phyloP scores from a whole-genome alignment of 2,113 vertebrate genomes.

The Diphyllodes magnificus region DNA sequence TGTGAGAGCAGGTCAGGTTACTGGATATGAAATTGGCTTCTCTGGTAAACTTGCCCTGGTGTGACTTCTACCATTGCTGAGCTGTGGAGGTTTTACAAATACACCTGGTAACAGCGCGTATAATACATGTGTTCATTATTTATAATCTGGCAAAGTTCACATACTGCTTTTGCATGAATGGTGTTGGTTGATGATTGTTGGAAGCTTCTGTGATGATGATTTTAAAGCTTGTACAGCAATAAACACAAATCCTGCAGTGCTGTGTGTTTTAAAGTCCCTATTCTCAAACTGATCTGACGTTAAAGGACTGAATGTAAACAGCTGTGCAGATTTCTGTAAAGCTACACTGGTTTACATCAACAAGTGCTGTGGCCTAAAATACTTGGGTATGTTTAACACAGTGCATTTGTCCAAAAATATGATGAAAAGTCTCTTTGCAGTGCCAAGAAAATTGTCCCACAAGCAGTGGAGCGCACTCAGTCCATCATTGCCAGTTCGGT shows the following conservation, averaged over 20 bases:
- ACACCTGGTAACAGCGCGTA: neutral
- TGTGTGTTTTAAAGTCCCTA: neutral
- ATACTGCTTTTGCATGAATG: neutral
- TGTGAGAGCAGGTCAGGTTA: neutral
- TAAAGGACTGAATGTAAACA: neutral
- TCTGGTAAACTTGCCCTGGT: neutral
- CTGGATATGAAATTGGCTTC: neutral
- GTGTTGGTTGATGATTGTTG: neutral
- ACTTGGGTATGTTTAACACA: neutral
- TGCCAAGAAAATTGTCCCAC: conserved; percentile 38
- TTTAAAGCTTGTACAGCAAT: neutral
- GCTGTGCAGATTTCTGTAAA: neutral
- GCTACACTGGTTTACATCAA: neutral
- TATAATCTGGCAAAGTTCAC: neutral
- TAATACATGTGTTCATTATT: fast-evolving
- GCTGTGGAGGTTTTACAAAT: neutral
- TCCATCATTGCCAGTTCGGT: neutral
- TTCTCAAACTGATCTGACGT: fast-evolving
- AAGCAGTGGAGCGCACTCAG: neutral
- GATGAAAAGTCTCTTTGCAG: neutral
- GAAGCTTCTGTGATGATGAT: neutral
- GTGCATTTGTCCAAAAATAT: conserved; percentile 22
- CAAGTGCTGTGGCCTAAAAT: neutral
- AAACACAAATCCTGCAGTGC: neutral
- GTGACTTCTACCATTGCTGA: neutral